These are phyloP conservation scores for Melospiza melodia DNA, from an alignment of 2,113 vertebrate genomes.

Conservation along the genomic window DNA sequence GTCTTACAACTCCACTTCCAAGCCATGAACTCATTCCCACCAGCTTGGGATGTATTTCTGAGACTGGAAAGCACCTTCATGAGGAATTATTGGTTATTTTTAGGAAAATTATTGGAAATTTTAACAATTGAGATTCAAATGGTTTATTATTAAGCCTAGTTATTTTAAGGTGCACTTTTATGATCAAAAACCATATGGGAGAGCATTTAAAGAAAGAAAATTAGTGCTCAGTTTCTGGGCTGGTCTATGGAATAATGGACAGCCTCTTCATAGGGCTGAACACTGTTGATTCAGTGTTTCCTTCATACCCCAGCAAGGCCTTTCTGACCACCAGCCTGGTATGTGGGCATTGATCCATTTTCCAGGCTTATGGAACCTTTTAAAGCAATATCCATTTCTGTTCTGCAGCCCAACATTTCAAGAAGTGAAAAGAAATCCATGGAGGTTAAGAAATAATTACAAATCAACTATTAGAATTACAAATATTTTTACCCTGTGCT, in stretches of 20 bases:
- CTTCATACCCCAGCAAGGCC: background rate
- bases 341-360: background rate
- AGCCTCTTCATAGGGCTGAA: background rate
- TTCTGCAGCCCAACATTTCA: background rate
- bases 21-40: background rate
- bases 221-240: background rate
- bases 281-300: background rate
- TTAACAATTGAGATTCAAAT: background rate
- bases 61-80: background rate
- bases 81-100: background rate
- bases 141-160: background rate
- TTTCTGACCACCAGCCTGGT: background rate
- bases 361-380: background rate
- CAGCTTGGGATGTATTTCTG: background rate
- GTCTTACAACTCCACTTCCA: background rate
- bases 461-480: background rate
- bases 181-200: background rate
- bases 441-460: conserved; percentile 7
- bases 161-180: background rate
- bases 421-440: background rate
- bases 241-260: background rate
- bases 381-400: background rate
- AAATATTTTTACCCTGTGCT: background rate
- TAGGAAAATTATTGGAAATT: background rate
- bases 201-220: background rate